Evolutionary conservation across 2,888 invertebrate species (phyloP).

Genomic region (Smittia sp.): DNA sequence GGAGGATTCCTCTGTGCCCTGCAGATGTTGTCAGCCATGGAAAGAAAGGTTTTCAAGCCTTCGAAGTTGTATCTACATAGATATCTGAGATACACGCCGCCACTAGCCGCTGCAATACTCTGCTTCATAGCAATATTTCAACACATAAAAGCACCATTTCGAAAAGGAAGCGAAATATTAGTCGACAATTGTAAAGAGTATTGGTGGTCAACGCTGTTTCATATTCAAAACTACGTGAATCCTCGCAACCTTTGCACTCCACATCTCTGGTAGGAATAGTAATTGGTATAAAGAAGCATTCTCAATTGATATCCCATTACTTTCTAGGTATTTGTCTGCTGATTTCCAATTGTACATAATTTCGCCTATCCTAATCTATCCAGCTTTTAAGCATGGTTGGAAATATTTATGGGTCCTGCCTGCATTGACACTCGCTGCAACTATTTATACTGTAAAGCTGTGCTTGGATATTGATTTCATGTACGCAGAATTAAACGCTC

Average conservation of each 20-base stretch:
- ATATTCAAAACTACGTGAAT: conserved; percentile 55
- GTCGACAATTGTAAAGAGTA: conserved; percentile 48
- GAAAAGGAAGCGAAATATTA: not conserved
- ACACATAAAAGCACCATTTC: conserved; percentile 57
- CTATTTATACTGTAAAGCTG: no score
- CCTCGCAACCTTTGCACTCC: no score
- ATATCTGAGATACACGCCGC: conserved; percentile 57
- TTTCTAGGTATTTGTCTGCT: no score
- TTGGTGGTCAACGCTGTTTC: conserved; percentile 57
- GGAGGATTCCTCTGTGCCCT: no score
- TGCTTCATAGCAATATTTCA: conserved; percentile 57
- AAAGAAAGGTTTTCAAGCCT: conserved; percentile 50
- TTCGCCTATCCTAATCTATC: not conserved
- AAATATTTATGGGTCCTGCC: not conserved
- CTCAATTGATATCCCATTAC: conserved; percentile 46
- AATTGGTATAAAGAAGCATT: conserved; percentile 45
- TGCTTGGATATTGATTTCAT: no score
- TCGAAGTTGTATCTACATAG: conserved; percentile 53
- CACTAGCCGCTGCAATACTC: conserved; percentile 56
- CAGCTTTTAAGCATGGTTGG: not conserved
- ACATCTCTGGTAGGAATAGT: no score
- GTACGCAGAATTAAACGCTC: no score
- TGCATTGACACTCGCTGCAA: no score
- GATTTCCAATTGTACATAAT: no score
- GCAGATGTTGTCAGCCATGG: no score